Conservation (phyloP, 2,797 vertebrate species). For the Cygnus olor region DNA sequence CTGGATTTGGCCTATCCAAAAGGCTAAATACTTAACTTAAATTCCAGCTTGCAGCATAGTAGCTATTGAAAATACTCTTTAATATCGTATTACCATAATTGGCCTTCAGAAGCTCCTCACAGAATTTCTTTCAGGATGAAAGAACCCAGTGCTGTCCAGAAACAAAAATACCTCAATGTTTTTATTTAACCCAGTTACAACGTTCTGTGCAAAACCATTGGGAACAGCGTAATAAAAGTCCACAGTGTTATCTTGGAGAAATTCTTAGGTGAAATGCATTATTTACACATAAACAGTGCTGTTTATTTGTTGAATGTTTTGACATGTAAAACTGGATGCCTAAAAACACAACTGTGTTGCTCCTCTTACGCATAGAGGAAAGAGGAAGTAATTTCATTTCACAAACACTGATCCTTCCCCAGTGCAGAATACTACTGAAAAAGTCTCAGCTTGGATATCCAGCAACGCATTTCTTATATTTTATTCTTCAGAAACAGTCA, state of each 20-base stretch:
- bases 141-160: not conserved
- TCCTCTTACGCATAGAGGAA: conserved; percentile 1
- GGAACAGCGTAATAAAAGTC: not conserved
- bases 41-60: not conserved
- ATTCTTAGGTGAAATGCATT: not conserved
- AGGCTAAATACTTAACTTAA: not conserved
- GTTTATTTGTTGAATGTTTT: not conserved
- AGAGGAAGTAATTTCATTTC: not conserved
- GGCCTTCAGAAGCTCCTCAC: not conserved
- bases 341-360: not conserved
- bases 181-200: not conserved
- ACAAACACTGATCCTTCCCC: not conserved
- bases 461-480: not conserved
- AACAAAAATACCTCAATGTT: not conserved
- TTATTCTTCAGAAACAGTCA: not conserved
- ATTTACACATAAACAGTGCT: not conserved
- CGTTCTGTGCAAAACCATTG: not conserved
- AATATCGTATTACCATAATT: not conserved
- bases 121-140: not conserved
- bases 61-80: not conserved
- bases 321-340: not conserved
- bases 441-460: not conserved
- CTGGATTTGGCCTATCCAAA: not conserved
- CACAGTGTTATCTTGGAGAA: not conserved
- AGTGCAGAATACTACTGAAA: not conserved